Base-by-base conservation (phyloP, 2,797 vertebrate genomes). In the Mus caroli region DNA sequence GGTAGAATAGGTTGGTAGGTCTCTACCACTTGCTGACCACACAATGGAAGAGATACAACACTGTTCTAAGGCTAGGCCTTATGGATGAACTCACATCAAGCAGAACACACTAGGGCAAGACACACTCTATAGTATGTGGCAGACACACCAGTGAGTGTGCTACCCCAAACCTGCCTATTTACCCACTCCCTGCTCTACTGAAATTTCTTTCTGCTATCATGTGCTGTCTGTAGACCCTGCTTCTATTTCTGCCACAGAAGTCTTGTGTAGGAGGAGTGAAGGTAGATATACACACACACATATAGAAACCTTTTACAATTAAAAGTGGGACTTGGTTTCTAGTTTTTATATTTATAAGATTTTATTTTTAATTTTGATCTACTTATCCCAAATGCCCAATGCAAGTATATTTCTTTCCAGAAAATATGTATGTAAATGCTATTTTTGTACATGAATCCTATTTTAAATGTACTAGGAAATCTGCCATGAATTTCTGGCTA, bases 321-420 rank as follows among this genome's bases (percentile, higher is more conserved):
- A 91, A 94, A 97, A 96, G 95, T 58, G 14, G 87, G 94, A 97
- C 87, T 76, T 93, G 73, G 88, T 96, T 92, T 96, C 93, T 92
- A 95, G 91, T 69, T 94, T 89, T 96, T 96, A 1, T 78, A 83
- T 94, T 93, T 95, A 67, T 89, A 95, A 94, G 91, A 60, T 40
- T 94, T 96, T 96, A 97, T 96, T 97, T 85, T 67, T 67, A 86
- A 52, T 86, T 97, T 95, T 96, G 77, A 96, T 94, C 93, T 96
- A 92, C 92, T 96, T 97, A 97, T 83, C 95, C 94, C 85, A 96
- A 97, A 96, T 96, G 96, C 86, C 95, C 96, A 96, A 97, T 94
- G 94, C 67, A 96, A 95, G 77, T 88, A 80, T 89, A 93, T 56
- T 91, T 96, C 93, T 92, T 96, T 97, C 94, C 85, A 92, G 92